phyloP scores from a whole-genome alignment of 2,888 invertebrate species.

The Apamea anceps region DNA sequence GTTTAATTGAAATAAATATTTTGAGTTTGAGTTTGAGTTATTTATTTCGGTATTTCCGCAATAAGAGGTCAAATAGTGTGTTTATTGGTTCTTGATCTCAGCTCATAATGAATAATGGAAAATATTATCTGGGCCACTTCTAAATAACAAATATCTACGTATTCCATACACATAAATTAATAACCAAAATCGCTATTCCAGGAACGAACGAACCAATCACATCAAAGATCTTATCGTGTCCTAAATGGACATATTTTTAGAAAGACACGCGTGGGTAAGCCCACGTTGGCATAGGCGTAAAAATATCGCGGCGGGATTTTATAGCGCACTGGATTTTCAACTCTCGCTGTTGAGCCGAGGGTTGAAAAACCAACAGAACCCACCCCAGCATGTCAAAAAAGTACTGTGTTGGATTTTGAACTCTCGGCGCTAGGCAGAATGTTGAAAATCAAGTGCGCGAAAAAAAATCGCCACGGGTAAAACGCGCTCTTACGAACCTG shows the following conservation, averaged over 20 bases:
- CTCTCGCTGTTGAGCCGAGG: not conserved
- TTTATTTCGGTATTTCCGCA: not conserved
- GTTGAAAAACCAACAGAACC: not conserved
- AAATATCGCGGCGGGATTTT: not conserved
- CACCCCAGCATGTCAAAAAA: not conserved
- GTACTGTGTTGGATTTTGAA: not conserved
- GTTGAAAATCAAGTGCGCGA: not conserved
- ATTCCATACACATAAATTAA: slow-evolving; percentile 27
- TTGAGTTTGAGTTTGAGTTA: too few relatives aligned
- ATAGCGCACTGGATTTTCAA: not conserved
- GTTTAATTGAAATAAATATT: too few relatives aligned
- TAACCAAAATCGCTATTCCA: slow-evolving; percentile 3
- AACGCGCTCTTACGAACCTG: not conserved
- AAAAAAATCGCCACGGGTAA: not conserved
- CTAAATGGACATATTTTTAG: slow-evolving; percentile 30
- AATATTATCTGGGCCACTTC: not conserved
- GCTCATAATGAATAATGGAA: not conserved
- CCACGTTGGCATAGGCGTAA: not conserved
- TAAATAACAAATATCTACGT: slow-evolving; percentile 21
- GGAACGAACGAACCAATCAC: slow-evolving; percentile 12
- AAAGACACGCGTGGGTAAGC: not conserved
- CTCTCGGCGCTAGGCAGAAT: not conserved
- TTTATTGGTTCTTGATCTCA: not conserved
- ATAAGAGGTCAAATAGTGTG: not conserved
- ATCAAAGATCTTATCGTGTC: not conserved